Evolutionary conservation across 1,140 invertebrate genomes (phyloP).

Genomic region (Papilio polytes): DNA sequence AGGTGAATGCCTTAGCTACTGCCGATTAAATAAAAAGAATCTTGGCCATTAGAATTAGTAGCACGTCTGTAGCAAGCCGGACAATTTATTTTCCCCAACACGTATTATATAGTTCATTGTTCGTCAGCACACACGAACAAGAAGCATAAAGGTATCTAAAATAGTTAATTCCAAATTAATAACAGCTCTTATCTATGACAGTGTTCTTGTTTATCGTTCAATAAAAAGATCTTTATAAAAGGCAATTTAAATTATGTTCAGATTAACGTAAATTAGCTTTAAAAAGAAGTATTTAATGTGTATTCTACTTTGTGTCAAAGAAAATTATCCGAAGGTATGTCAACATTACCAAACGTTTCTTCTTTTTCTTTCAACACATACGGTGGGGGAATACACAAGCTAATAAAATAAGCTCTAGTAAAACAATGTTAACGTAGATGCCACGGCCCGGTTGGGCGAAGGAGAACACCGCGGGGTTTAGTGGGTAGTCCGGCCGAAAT

Average conservation of each 20-base stretch:
- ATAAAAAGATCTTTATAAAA: background rate
- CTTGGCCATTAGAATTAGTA: background rate
- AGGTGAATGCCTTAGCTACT: background rate
- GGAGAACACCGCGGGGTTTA: no score
- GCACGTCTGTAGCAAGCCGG: background rate
- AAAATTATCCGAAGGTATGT: background rate
- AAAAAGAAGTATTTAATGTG: background rate
- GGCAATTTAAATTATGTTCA: background rate
- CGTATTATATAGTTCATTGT: slow-evolving; percentile 6
- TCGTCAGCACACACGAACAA: background rate
- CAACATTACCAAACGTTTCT: background rate
- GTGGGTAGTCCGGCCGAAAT: no score
- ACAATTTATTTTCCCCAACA: background rate
- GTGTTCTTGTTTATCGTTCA: background rate
- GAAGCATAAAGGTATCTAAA: background rate
- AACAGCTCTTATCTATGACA: background rate
- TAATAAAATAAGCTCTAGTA: background rate
- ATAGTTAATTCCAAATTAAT: background rate
- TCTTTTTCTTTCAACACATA: background rate
- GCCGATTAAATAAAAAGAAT: background rate
- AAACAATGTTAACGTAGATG: no score
- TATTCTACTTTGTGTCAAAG: background rate
- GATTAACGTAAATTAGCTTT: background rate
- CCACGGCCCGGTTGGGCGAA: no score
- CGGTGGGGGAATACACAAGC: background rate